phyloP scores from a whole-genome alignment of 30 jellyfish, hydroid and myxozoan genomes.

The Mastigias papua region DNA sequence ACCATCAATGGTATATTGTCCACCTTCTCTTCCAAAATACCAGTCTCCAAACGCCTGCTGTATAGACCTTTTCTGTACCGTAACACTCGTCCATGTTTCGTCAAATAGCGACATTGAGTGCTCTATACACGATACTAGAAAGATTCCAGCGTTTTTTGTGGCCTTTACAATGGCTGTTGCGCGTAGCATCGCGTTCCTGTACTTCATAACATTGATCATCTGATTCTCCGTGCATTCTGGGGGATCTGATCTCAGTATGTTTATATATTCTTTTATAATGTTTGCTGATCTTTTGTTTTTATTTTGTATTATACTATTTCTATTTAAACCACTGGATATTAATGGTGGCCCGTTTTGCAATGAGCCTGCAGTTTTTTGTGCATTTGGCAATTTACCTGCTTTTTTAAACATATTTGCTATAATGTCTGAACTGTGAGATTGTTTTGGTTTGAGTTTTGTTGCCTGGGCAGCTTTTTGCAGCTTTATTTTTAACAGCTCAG shows the following conservation, averaged over 20 bases:
- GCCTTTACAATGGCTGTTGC: conserved; percentile 83
- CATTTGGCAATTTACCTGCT: conserved; percentile 47
- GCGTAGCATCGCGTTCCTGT: conserved; percentile 89
- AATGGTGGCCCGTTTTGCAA: neutral
- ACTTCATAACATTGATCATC: conserved; percentile 90
- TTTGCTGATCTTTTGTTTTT: conserved; percentile 92
- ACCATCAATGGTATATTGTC: conserved; percentile 84
- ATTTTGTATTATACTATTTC: conserved; percentile 47
- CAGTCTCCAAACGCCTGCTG: conserved; percentile 99
- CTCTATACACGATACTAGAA: conserved; percentile 95
- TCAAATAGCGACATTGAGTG: conserved; percentile 97
- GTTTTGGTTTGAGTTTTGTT: conserved; percentile 5
- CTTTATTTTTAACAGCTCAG: conserved; percentile 14
- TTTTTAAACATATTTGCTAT: conserved; percentile 55
- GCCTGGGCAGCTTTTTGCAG: neutral
- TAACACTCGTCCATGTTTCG: conserved; percentile 98
- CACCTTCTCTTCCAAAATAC: conserved; percentile 89
- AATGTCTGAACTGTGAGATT: conserved; percentile 17
- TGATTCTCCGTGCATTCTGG: conserved; percentile 98
- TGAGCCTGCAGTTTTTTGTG: neutral
- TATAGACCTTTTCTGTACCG: conserved; percentile 86
- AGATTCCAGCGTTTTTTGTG: conserved; percentile 88
- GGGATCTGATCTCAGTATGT: conserved; percentile 98
- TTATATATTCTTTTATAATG: conserved; percentile 93
- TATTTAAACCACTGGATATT: neutral